Evolutionary conservation across 2,113 vertebrate species (phyloP).

Genomic region (Diphyllodes magnificus): DNA sequence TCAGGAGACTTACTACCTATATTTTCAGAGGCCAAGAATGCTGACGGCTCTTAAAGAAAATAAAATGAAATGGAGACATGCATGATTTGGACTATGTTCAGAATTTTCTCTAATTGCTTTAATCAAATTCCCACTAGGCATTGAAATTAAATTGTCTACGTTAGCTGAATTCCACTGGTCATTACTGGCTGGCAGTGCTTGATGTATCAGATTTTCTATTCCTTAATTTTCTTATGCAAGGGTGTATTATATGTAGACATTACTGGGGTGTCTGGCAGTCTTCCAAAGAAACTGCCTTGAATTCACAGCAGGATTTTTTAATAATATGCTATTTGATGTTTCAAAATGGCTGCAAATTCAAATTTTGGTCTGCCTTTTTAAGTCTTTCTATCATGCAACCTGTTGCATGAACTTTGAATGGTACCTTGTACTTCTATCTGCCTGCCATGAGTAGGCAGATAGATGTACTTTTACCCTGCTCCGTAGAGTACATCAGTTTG

Average conservation of each 20-base stretch:
- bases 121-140: constrained; percentile 58
- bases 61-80: neutral
- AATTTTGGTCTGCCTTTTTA: neutral
- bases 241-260: neutral
- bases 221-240: constrained; percentile 27
- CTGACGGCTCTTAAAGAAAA: constrained; percentile 1
- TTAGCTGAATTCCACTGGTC: constrained; percentile 52
- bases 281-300: neutral
- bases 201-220: constrained; percentile 35
- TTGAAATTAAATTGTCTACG: constrained; percentile 51
- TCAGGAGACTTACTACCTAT: neutral
- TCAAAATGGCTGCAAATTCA: neutral
- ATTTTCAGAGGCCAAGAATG: constrained; percentile 45
- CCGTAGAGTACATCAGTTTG: neutral
- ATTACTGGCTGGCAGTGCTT: constrained; percentile 37
- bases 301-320: neutral
- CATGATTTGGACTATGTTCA: constrained; percentile 38
- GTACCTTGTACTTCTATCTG: neutral
- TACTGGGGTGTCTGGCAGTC: neutral
- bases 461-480: neutral
- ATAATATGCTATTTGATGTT: neutral
- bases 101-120: constrained; percentile 55
- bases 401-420: neutral
- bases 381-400: neutral
- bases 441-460: neutral